Evolutionary conservation across 2,797 vertebrate species (phyloP), one percentile per base, ranked within the genome.

Genomic region (Taenioides sp.): DNA sequence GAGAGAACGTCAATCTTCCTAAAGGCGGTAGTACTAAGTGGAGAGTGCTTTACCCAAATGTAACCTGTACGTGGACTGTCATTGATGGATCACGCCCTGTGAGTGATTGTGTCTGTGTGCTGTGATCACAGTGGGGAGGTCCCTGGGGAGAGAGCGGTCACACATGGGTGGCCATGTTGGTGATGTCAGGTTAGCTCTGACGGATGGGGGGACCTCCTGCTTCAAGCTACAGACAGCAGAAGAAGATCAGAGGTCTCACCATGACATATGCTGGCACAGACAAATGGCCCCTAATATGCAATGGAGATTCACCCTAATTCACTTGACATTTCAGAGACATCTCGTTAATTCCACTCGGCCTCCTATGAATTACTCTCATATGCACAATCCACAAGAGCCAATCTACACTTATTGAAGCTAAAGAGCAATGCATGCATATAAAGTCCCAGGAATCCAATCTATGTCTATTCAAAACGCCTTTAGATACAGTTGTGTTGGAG

Each of bases 291-390:
- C 75, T 84, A 83, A 86, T 88, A 87, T 85, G 85, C 87, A 77
- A 58, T 74, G 80, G 87, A 84, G 74, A 86, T 87, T 88, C 69
- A 50, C 67, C 67, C 69, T 90, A 89, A 91, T 89, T 86, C 86
- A 61, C 80, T 88, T 92, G 90, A 89, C 89, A 92, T 91, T 91
- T 92, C 67, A 25, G 58, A 80, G 80, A 79, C 20, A 61, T 79
- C 85, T 88, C 2, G 61, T 80, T 88, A 91, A 90, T 88, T 88
- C 78, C 50, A 63, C 61, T 67, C 77, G 18, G 10, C 85, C 80
- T 73, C 55, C 80, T 18, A 49, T 63, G 75, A 85, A 77, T 75
- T 78, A 73, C 78, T 74, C 75, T 80, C 49, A 72, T 71, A 83
- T 72, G 78, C 75, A 78, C 77, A 28, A 54, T 76, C 67, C 76